Evolutionary conservation across 2,888 invertebrate genomes (phyloP).

Genomic region (Meteorus colon): DNA sequence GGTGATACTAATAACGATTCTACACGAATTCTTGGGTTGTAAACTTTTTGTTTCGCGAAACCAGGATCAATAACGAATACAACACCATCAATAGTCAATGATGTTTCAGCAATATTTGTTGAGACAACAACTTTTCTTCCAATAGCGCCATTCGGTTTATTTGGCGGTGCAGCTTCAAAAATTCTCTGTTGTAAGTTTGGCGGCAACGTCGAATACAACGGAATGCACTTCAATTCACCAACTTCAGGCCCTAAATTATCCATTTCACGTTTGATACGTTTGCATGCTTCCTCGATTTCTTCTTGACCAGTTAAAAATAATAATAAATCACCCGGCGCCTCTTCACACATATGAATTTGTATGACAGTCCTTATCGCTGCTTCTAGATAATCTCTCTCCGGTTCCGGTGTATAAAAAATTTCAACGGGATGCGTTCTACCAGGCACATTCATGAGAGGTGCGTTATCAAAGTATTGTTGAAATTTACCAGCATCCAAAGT

Average conservation of each 20-base stretch:
- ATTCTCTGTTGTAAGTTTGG: conserved; percentile 98
- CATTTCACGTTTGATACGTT: conserved; percentile 95
- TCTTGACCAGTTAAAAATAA: conserved; percentile 93
- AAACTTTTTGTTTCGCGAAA: conserved; percentile 98
- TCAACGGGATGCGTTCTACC: conserved; percentile 96
- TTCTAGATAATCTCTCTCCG: conserved; percentile 97
- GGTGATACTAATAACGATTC: conserved; percentile 98
- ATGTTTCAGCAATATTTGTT: conserved; percentile 99
- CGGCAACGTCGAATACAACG: conserved; percentile 97
- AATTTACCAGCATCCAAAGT: conserved; percentile 99
- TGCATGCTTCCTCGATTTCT: conserved; percentile 99
- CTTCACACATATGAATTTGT: conserved; percentile 97
- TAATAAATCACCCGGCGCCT: conserved; percentile 92
- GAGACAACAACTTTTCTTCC: conserved; percentile 97
- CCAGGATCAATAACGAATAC: conserved; percentile 99
- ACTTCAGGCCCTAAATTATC: conserved; percentile 97
- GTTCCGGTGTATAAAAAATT: conserved; percentile 99
- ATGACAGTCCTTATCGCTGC: conserved; percentile 98
- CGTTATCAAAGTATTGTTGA: conserved; percentile 98
- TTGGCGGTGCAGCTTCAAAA: conserved; percentile 97
- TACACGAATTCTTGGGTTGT: conserved; percentile 92
- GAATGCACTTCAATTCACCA: conserved; percentile 98
- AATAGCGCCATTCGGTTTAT: conserved; percentile 89
- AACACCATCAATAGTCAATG: conserved; percentile 98
- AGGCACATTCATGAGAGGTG: conserved; percentile 98